Base-by-base conservation (phyloP, 2,797 vertebrate species). In the Melanotaenia trifasciata region DNA sequence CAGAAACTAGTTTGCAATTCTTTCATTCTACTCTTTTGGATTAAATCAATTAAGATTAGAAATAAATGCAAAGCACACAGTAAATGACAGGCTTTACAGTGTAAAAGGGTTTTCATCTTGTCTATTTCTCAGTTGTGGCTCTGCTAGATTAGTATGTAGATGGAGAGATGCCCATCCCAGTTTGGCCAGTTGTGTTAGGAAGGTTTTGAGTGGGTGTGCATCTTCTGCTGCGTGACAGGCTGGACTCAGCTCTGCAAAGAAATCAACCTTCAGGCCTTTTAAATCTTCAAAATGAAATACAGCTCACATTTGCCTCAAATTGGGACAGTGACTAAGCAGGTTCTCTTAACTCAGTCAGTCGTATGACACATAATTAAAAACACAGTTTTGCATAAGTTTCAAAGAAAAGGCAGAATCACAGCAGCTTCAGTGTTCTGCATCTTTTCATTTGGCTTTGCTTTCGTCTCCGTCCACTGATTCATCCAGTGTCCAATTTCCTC, bases 401-500 rank as follows among this genome's bases (percentile, higher is more conserved):
- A 0, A 14, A 14, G 32, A 53, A 67, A 47, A 14, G 1, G 30
- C 14, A 18, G 12, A 35, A 32, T 9, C 0, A 32, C 35, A 24
- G 64, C 3, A 16, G 18, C 58, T 64, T 32, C 13, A 7, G n/a
- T 28, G 16, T 38, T 30, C 1, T 20, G 0, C 13, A 35, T 58
- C 18, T 35, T 38, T 53, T 4, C 11, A 32, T 30, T 20, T 36
- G 11, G 5, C 1, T 76, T 38, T 65, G n/a, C 35, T 66, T 59
- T 57, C 6, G 16, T 64, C n/a, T 58, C 56, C 9, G 24, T 74
- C 38, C 38, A 14, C 33, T 28, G 30, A 38, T 64, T 64, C 67
- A 70, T 56, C 69, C 68, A 57, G 18, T 71, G 56, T 78, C 72
- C 76, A 69, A 61, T 85, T 87, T 82, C 57, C 67, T 70, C 78